Evolutionary conservation across 2,797 vertebrate species (phyloP), one percentile per base, ranked within the genome.

Genomic region (Dermochelys coriacea): DNA sequence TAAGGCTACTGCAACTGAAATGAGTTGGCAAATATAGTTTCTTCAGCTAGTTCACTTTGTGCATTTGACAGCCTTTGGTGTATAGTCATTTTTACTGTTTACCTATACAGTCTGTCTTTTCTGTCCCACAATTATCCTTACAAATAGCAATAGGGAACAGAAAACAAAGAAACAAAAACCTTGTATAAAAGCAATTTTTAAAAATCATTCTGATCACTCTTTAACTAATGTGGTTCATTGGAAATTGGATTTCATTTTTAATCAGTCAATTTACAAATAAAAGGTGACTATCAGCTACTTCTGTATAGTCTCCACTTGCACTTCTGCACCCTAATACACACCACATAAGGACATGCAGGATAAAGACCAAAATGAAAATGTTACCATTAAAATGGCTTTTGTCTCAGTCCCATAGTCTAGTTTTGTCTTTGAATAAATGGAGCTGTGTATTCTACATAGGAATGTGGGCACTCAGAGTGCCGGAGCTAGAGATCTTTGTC

Each of bases 291-390:
- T 55, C 1, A n/a, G 81, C 9, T 4, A 3, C 0, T 19, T 80
- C 0, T 29, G 12, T 34, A 80, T 23, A 25, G 29, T 54, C 1
- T 1, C 34, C 23, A 25, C 0, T 0, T 31, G 31, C 8, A 9
- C 10, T 49, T 59, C 2, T 1, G 1, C 41, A 6, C 21, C 9
- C 9, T 59, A 4, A 12, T 59, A 80, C 27, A 6, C 5, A 9
- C 19, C 27, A 52, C 1, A 10, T 5, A 37, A 49, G 45, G 2
- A 0, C 21, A 79, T 55, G 19, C 41, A 9, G 37, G 51, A 57
- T 80, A 37, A 21, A 80, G 37, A 52, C 41, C 1, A 50, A 82
- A 89, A 51, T 50, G 12, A 1, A 37, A 2, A 2, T 2, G 5
- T 52, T 37, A 2, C 1, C 34, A 27, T 47, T 75, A n/a, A 34